Conservation (phyloP, 92 coral and sea anemone genomes). For the Phenganax marumi region DNA sequence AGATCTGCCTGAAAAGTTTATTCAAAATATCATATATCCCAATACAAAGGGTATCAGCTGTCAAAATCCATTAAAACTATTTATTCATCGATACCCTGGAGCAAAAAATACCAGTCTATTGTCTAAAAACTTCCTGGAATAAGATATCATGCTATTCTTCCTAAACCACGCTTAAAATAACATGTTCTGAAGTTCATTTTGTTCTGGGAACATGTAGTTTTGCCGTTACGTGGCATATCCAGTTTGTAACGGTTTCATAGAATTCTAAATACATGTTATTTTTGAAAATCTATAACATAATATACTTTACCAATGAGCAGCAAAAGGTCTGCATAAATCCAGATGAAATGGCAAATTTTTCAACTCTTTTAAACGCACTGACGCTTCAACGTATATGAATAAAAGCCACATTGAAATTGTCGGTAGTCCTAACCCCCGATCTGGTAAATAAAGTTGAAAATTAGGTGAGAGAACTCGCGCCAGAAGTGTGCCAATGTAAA, state of each 20-base stretch:
- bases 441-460: conserved; percentile 47
- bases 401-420: conserved; percentile 92
- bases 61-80: too few relatives aligned
- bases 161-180: too few relatives aligned
- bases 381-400: conserved; percentile 96
- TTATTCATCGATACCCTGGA: too few relatives aligned
- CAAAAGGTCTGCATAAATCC: conserved; percentile 98
- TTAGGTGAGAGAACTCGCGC: not conserved
- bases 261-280: conserved; percentile 8
- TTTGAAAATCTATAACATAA: not conserved
- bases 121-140: too few relatives aligned
- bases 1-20: too few relatives aligned
- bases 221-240: not conserved
- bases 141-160: too few relatives aligned
- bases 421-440: conserved; percentile 95
- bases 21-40: too few relatives aligned
- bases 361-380: conserved; percentile 88
- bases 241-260: not conserved
- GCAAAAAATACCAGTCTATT: too few relatives aligned
- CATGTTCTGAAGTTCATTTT: too few relatives aligned
- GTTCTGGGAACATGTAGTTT: too few relatives aligned
- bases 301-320: conserved; percentile 93
- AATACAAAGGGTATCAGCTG: too few relatives aligned
- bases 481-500: conserved; percentile 28
- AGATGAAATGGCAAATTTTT: conserved; percentile 94